phyloP scores from a whole-genome alignment of 2,113 vertebrate genomes.

The Zootoca vivipara region DNA sequence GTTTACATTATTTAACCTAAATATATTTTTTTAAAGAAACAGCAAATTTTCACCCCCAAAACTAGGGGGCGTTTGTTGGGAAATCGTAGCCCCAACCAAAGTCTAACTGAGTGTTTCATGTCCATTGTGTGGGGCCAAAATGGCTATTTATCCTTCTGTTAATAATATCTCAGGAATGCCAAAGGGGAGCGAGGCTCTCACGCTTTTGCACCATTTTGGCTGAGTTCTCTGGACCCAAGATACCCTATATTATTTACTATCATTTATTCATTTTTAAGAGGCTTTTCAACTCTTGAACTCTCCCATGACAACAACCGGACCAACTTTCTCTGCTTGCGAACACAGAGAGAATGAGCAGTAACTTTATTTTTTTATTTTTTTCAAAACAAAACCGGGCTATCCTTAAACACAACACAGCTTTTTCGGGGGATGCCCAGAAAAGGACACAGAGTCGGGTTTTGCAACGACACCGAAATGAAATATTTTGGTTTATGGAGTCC shows the following conservation, averaged over 20 bases:
- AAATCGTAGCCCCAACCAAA: no score
- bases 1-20: no score
- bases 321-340: no score
- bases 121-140: not conserved
- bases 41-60: no score
- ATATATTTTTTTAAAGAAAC: no score
- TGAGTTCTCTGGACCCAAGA: no score
- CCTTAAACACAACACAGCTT: not conserved
- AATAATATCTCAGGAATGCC: not conserved
- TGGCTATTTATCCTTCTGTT: not conserved
- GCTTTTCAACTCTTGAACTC: not conserved
- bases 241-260: no score
- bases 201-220: not conserved
- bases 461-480: not conserved
- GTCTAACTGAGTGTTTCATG: not conserved
- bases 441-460: not conserved
- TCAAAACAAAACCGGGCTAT: no score
- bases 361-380: not conserved
- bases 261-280: not conserved
- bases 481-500: not conserved
- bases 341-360: not conserved
- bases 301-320: not conserved
- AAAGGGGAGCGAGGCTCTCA: not conserved
- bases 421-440: not conserved
- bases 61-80: no score